A percentile compares a stretch with the other conserved stretches of the same genome.
Evolutionary conservation across 2,113 vertebrate genomes (phyloP).

Genomic region (Pygoscelis antarcticus): DNA sequence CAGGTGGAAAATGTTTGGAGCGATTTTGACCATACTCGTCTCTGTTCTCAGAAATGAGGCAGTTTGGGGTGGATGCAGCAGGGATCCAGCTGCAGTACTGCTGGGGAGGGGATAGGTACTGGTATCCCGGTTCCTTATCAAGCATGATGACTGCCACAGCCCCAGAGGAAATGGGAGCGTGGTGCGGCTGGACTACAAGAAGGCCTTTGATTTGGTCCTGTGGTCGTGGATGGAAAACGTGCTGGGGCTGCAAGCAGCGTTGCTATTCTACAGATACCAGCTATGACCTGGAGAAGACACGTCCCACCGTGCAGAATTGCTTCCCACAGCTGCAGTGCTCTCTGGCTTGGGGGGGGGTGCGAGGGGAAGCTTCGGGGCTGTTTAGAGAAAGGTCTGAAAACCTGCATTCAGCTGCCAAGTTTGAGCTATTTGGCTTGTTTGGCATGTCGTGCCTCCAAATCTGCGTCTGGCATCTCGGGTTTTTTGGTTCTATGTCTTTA

Average conservation of each 20-base stretch:
- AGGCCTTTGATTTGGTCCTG: neutral
- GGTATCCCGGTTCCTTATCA: accelerated
- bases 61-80: too few relatives aligned
- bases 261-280: accelerated
- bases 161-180: accelerated
- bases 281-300: neutral
- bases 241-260: accelerated
- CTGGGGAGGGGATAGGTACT: neutral
- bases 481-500: neutral
- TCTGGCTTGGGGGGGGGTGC: neutral
- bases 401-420: neutral
- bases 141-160: accelerated
- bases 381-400: too few relatives aligned
- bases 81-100: too few relatives aligned
- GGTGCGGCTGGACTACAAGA: neutral
- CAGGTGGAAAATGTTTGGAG: neutral
- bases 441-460: neutral
- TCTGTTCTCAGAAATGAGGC: neutral
- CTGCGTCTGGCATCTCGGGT: neutral
- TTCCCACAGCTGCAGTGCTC: accelerated
- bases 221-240: neutral
- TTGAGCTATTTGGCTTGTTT: too few relatives aligned
- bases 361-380: neutral
- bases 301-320: neutral
- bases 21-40: accelerated